Conservation (phyloP, 2,888 invertebrate genomes). For the Oeneis ivallda region DNA sequence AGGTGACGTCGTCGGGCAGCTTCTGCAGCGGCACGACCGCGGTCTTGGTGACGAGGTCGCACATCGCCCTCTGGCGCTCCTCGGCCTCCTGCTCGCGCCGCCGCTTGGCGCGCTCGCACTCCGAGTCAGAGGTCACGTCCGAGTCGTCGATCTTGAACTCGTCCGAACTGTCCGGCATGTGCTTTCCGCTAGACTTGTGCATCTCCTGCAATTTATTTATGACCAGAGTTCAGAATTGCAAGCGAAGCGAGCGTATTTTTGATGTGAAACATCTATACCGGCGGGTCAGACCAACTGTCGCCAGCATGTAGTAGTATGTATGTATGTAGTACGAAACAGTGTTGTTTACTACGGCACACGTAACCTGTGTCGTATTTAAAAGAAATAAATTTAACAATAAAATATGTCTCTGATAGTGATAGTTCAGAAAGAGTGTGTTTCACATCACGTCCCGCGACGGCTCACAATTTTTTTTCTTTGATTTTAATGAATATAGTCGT, state of each 20-base stretch:
- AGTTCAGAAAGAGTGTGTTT: neutral
- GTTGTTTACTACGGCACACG: too few relatives aligned
- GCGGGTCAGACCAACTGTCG: too few relatives aligned
- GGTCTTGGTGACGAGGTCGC: constrained; percentile 62
- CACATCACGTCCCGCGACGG: too few relatives aligned
- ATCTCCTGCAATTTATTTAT: constrained; percentile 60
- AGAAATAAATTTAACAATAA: too few relatives aligned
- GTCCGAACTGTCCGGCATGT: constrained; percentile 78
- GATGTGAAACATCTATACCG: too few relatives aligned
- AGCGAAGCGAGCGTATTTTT: neutral
- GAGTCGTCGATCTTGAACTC: constrained; percentile 72
- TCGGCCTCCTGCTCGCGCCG: constrained; percentile 51
- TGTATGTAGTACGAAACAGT: too few relatives aligned
- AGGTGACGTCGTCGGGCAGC: constrained; percentile 67
- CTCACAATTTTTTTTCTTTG: too few relatives aligned
- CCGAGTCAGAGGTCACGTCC: constrained; percentile 57
- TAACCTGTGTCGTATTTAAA: too few relatives aligned
- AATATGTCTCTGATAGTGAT: too few relatives aligned
- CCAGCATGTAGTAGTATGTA: too few relatives aligned
- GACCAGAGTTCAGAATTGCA: neutral
- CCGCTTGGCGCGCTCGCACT: constrained; percentile 52
- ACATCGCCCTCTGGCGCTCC: constrained; percentile 51
- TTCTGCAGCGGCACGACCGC: constrained; percentile 72
- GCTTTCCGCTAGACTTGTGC: constrained; percentile 79
- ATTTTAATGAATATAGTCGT: too few relatives aligned